These are phyloP conservation scores for Catostomus latipinnis DNA, from an alignment of 2,797 vertebrate genomes.

Conservation along the genomic window DNA sequence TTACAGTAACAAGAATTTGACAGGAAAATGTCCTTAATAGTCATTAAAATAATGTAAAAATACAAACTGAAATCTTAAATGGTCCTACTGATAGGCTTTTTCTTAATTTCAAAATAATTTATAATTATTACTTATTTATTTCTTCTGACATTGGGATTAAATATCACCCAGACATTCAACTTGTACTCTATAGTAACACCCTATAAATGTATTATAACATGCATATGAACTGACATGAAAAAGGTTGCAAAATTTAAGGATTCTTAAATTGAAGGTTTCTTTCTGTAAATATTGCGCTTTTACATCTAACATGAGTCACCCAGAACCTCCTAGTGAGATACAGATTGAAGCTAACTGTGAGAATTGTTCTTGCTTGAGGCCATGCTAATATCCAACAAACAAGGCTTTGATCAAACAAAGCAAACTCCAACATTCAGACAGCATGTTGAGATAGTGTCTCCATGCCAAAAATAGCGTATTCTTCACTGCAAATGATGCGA, in stretches of 20 bases:
- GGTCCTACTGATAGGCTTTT: no score
- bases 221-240: neutral
- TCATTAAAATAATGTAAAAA: no score
- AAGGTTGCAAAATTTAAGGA: neutral
- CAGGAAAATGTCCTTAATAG: no score
- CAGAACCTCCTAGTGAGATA: slow-evolving; percentile 34
- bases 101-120: no score
- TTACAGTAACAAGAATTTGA: no score
- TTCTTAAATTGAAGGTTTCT: neutral
- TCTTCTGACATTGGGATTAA: no score
- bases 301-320: slow-evolving; percentile 21
- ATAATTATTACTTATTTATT: no score
- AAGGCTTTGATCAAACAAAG: slow-evolving; percentile 53
- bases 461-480: slow-evolving; percentile 35
- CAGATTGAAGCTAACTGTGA: slow-evolving; percentile 44
- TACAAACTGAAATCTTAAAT: no score
- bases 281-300: slow-evolving; percentile 8
- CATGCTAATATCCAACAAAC: slow-evolving; percentile 40
- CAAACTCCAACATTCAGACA: slow-evolving; percentile 27
- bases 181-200: no score
- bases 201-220: neutral
- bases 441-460: slow-evolving; percentile 24
- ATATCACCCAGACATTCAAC: no score
- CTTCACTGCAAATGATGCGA: neutral
- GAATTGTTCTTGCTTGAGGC: slow-evolving; percentile 52